These are phyloP conservation scores for Trachymyrmex septentrionalis DNA, from an alignment of 1,140 invertebrate species.

Conservation along the genomic window DNA sequence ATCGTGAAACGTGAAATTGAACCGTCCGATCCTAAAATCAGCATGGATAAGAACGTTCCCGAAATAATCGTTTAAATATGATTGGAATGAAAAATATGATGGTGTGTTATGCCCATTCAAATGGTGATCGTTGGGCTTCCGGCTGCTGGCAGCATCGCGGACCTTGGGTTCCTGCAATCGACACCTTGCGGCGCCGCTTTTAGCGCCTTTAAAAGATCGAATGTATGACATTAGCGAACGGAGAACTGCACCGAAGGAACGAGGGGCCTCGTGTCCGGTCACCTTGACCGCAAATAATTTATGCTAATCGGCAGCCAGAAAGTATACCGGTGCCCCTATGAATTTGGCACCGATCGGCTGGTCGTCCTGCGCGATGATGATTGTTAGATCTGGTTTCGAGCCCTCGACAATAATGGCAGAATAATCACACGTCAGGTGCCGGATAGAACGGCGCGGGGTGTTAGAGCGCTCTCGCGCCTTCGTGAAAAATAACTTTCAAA, in stretches of 20 bases:
- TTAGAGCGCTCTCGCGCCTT: background rate
- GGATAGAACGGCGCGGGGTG: constrained; percentile 8
- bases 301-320: constrained; percentile 79
- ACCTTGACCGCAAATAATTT: constrained; percentile 78
- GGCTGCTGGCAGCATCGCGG: background rate
- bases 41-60: background rate
- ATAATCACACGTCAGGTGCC: constrained; percentile 46
- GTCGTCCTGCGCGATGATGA: constrained; percentile 69
- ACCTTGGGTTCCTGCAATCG: constrained; percentile 8
- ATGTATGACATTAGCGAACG: constrained; percentile 81
- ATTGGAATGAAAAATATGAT: constrained; percentile 55
- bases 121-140: constrained; percentile 54
- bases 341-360: constrained; percentile 67
- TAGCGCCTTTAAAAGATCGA: constrained; percentile 77
- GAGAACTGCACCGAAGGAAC: constrained; percentile 70
- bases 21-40: background rate
- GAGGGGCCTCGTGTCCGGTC: constrained; percentile 66
- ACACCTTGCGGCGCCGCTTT: constrained; percentile 74
- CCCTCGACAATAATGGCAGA: constrained; percentile 70
- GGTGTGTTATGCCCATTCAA: background rate
- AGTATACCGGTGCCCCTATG: constrained; percentile 68
- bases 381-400: constrained; percentile 77
- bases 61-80: constrained; percentile 56
- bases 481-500: constrained; percentile 21
- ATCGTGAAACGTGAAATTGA: constrained; percentile 45